phyloP scores from a whole-genome alignment of 2,113 vertebrate species.

The Alethe diademata region DNA sequence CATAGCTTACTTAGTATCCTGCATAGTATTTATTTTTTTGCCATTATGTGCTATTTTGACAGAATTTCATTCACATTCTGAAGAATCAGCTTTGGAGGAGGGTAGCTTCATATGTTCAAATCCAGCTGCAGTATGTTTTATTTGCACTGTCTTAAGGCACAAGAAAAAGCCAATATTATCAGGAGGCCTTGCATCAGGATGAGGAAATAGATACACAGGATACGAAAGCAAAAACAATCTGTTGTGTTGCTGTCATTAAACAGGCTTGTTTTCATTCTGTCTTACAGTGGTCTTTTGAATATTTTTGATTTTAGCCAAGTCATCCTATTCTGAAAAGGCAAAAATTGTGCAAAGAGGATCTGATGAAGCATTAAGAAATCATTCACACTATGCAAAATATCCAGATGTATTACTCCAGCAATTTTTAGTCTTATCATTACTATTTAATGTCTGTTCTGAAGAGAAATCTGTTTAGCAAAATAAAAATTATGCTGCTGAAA shows the following conservation, averaged over 20 bases:
- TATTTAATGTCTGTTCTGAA: not conserved
- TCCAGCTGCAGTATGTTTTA: not conserved
- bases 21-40: not conserved
- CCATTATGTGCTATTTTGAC: not conserved
- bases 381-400: not conserved
- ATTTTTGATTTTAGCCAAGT: not conserved
- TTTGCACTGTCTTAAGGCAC: not conserved
- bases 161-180: not conserved
- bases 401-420: not conserved
- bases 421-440: not conserved
- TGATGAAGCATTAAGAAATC: not conserved
- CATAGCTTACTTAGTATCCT: not conserved
- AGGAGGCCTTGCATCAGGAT: not conserved
- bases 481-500: not conserved
- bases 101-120: not conserved
- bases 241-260: not conserved
- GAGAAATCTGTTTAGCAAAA: not conserved
- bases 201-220: not conserved
- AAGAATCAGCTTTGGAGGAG: not conserved
- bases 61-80: not conserved
- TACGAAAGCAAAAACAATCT: not conserved
- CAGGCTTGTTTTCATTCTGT: not conserved
- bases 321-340: not conserved
- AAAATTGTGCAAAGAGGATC: not conserved
- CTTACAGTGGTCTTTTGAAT: not conserved